Evolutionary conservation across 37 sponge, comb jelly and placozoan species (phyloP), one percentile per base, ranked within the genome.

Genomic region (Beroe ovata): DNA sequence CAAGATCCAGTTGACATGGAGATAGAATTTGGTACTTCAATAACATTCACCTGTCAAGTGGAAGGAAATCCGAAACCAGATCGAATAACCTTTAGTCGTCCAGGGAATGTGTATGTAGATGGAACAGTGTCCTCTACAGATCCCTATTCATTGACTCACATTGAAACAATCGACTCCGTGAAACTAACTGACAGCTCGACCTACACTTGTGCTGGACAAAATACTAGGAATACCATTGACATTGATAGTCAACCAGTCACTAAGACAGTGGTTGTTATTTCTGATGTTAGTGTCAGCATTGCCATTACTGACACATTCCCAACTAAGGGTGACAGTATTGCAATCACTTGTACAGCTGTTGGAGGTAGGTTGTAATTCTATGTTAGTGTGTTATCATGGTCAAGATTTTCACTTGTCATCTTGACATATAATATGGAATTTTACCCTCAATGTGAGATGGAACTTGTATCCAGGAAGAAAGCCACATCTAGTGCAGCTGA

Each of bases 401-500:
- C 16, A 19, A n/a, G n/a, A n/a, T n/a, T n/a, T n/a, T n/a, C n/a
- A n/a, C n/a, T 58, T 19, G 16, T 28, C 23, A 20, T 62, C 3
- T 6, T n/a, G n/a, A n/a, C n/a, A n/a, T n/a, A n/a, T n/a, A n/a
- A n/a, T n/a, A n/a, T n/a, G n/a, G n/a, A n/a, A n/a, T n/a, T n/a
- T n/a, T n/a, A n/a, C n/a, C n/a, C n/a, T n/a, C n/a, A n/a, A n/a
- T n/a, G n/a, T n/a, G n/a, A n/a, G n/a, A n/a, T n/a, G n/a, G n/a
- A n/a, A n/a, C n/a, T n/a, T n/a, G n/a, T n/a, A n/a, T n/a, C n/a
- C 69, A 66, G 69, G 69, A 32, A 2, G 33, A 66, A 66, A 66
- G 30, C 69, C 69, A 1, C 69, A 66, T 32, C 25, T 25, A 14
- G 69, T 66, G 33, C 8, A 26, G 8, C 16, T 66, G 18, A 8